These are phyloP conservation scores for Zophobas atratus DNA, from an alignment of 1,140 invertebrate species.

Conservation along the genomic window DNA sequence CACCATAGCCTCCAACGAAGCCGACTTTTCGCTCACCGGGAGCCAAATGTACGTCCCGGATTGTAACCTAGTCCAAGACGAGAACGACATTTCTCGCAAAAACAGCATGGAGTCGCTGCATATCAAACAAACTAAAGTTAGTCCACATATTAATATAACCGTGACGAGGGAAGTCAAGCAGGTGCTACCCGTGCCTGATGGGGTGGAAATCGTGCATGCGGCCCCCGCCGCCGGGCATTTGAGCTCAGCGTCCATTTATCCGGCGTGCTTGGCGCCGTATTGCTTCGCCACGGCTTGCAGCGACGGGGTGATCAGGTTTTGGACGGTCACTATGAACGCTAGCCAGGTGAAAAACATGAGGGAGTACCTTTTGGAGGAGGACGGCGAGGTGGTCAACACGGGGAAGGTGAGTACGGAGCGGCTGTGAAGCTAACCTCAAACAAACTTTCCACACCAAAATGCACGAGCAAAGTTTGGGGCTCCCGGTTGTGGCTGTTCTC, in stretches of 20 bases:
- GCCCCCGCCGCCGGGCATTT: slow-evolving; percentile 95
- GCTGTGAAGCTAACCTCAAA: no score
- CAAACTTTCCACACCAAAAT: no score
- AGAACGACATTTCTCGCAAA: slow-evolving; percentile 73
- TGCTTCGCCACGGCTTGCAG: slow-evolving; percentile 95
- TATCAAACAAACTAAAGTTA: slow-evolving; percentile 64
- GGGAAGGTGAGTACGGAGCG: slow-evolving; percentile 65
- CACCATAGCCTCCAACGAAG: slow-evolving; percentile 83
- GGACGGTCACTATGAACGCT: slow-evolving; percentile 63
- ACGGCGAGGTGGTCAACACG: slow-evolving; percentile 72
- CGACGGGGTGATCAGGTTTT: slow-evolving; percentile 82
- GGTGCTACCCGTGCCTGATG: slow-evolving; percentile 86
- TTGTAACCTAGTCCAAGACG: slow-evolving; percentile 88
- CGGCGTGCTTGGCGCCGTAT: slow-evolving; percentile 97
- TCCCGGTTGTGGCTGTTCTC: no score
- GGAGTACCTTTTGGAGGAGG: slow-evolving; percentile 63
- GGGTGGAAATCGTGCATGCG: slow-evolving; percentile 93
- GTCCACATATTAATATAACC: slow-evolving; percentile 65
- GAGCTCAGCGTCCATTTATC: slow-evolving; percentile 98
- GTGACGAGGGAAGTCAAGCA: slow-evolving; percentile 66
- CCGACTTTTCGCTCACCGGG: slow-evolving; percentile 63
- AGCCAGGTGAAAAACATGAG: slow-evolving; percentile 57
- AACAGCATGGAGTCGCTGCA: slow-evolving; percentile 66
- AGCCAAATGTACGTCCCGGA: slow-evolving; percentile 94
- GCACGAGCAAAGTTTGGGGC: no score